Conservation (phyloP, 2,797 vertebrate species). For the Falco biarmicus region DNA sequence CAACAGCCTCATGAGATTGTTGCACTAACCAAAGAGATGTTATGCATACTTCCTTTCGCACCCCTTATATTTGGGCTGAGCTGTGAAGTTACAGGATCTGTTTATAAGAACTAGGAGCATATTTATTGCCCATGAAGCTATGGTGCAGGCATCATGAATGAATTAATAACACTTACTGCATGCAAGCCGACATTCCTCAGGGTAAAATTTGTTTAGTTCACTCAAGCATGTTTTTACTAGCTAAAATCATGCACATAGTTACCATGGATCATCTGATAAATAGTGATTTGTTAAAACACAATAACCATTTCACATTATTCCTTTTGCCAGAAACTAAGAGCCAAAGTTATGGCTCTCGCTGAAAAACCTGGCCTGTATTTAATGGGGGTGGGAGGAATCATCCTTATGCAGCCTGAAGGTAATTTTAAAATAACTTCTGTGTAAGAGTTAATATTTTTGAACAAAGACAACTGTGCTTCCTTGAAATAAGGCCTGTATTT, state of each 20-base stretch:
- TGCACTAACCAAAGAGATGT: background rate
- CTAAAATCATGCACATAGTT: conserved; percentile 35
- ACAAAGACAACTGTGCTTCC: background rate
- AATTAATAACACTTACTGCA: background rate
- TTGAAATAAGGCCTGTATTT: background rate
- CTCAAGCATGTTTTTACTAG: conserved; percentile 39
- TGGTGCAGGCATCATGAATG: conserved; percentile 13
- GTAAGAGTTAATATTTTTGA: background rate
- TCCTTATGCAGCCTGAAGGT: background rate
- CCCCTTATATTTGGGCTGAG: background rate
- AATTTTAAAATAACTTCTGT: background rate
- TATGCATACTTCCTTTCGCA: background rate
- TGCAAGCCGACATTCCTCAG: conserved; percentile 8
- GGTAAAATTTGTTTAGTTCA: conserved; percentile 40
- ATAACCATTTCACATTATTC: conserved; percentile 2
- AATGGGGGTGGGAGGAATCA: background rate
- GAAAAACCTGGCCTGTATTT: background rate
- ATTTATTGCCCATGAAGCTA: conserved; percentile 14
- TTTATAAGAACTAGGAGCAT: background rate
- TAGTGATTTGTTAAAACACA: conserved; percentile 27
- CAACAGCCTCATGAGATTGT: background rate
- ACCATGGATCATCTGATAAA: conserved; percentile 16
- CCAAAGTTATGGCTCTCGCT: background rate
- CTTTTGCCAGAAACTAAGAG: conserved; percentile 2
- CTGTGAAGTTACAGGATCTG: background rate